These are phyloP conservation scores for Calliphora vicina DNA, from an alignment of 1,140 invertebrate species.

Conservation along the genomic window DNA sequence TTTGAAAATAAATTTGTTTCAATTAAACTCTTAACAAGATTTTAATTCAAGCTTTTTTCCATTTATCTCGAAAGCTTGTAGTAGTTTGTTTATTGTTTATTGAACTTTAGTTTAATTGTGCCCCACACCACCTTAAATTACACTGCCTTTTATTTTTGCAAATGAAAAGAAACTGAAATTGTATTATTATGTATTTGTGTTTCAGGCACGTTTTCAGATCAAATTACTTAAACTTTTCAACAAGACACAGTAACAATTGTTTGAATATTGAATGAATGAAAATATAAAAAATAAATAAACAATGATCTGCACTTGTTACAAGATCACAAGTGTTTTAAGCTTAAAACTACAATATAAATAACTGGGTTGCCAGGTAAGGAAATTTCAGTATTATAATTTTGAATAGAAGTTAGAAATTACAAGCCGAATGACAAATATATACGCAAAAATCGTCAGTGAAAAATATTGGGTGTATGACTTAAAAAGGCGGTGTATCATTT, in stretches of 20 bases:
- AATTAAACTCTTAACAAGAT: no score
- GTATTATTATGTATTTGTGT: not conserved
- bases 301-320: not conserved
- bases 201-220: not conserved
- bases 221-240: conserved; percentile 9
- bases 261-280: not conserved
- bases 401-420: no score
- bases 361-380: not conserved
- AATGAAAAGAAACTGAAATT: not conserved
- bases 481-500: no score
- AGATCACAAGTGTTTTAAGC: not conserved
- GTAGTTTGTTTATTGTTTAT: not conserved
- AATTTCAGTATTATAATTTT: no score
- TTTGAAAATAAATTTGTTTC: no score
- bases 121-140: not conserved
- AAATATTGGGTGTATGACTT: no score
- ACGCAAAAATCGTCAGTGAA: no score
- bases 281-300: not conserved
- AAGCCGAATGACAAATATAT: no score
- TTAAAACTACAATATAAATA: not conserved
- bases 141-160: not conserved
- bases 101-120: not conserved
- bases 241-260: not conserved
- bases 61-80: not conserved
- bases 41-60: no score